Conservation (phyloP, 2,113 vertebrate species). For the Junco hyemalis region DNA sequence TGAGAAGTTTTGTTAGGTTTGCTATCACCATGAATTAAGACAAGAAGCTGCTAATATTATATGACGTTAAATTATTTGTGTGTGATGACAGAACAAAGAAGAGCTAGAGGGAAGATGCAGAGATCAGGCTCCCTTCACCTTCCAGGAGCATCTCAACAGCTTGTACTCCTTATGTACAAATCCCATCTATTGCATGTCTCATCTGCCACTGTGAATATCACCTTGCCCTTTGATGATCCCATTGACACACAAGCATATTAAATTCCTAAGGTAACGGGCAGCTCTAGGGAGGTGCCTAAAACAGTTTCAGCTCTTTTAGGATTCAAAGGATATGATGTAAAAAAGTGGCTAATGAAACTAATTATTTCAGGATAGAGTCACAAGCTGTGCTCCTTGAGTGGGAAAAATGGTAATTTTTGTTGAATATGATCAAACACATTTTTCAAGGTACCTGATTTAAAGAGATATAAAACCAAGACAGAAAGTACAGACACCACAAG, state of each 20-base stretch:
- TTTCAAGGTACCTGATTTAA: background rate
- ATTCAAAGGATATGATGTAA: background rate
- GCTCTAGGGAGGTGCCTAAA: background rate
- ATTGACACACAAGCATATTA: background rate
- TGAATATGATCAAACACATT: background rate
- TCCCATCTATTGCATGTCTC: background rate
- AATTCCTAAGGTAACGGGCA: background rate
- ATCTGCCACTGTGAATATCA: background rate
- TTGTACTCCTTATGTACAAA: background rate
- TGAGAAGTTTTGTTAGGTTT: background rate
- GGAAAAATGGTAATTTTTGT: background rate
- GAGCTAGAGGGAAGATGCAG: background rate
- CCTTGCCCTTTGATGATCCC: background rate
- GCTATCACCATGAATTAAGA: background rate
- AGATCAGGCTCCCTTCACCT: background rate
- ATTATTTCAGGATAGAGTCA: background rate
- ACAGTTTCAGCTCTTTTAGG: background rate
- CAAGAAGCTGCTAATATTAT: background rate
- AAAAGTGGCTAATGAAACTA: background rate
- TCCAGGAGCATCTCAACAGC: background rate
- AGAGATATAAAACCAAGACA: background rate
- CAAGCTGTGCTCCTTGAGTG: background rate
- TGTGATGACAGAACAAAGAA: background rate
- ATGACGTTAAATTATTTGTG: background rate
- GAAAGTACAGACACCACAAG: accelerated